These are phyloP conservation scores for Drosophila mimetica DNA, from an alignment of 2,888 invertebrate genomes.

Conservation along the genomic window DNA sequence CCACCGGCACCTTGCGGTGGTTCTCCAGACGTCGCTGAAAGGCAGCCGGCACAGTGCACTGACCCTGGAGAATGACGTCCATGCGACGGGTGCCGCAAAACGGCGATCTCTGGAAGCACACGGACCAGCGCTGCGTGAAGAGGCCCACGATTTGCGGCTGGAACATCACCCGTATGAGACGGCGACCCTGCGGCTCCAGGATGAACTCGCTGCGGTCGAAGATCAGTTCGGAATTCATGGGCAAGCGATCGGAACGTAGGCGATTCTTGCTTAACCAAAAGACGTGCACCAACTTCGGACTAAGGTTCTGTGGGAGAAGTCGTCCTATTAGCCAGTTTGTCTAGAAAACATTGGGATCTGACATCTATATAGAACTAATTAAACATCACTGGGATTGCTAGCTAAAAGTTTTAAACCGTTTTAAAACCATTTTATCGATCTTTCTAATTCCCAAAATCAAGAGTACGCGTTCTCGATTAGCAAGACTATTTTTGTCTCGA, in stretches of 20 bases:
- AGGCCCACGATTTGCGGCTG: constrained; percentile 68
- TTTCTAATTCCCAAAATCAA: too few relatives aligned
- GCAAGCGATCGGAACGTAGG: not conserved
- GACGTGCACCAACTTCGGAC: constrained; percentile 55
- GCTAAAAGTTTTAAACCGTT: too few relatives aligned
- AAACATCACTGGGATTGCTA: too few relatives aligned
- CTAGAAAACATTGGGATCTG: too few relatives aligned
- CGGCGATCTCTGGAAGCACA: constrained; percentile 52
- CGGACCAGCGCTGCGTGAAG: constrained; percentile 64
- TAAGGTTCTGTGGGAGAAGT: constrained; percentile 56
- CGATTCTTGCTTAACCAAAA: constrained; percentile 37
- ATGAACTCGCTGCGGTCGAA: constrained; percentile 66
- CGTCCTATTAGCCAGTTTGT: not conserved
- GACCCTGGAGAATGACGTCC: constrained; percentile 58
- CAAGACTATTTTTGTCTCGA: too few relatives aligned
- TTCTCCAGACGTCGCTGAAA: constrained; percentile 51
- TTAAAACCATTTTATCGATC: too few relatives aligned
- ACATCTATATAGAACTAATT: too few relatives aligned
- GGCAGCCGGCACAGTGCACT: constrained; percentile 53
- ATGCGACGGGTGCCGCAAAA: constrained; percentile 61
- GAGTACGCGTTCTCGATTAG: too few relatives aligned
- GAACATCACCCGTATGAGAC: constrained; percentile 60
- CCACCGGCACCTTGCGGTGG: constrained; percentile 43
- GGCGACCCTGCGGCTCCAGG: constrained; percentile 48
- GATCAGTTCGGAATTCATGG: constrained; percentile 56